These are phyloP conservation scores for Beroe ovata DNA, from an alignment of 37 sponge, comb jelly and placozoan species.

Conservation along the genomic window DNA sequence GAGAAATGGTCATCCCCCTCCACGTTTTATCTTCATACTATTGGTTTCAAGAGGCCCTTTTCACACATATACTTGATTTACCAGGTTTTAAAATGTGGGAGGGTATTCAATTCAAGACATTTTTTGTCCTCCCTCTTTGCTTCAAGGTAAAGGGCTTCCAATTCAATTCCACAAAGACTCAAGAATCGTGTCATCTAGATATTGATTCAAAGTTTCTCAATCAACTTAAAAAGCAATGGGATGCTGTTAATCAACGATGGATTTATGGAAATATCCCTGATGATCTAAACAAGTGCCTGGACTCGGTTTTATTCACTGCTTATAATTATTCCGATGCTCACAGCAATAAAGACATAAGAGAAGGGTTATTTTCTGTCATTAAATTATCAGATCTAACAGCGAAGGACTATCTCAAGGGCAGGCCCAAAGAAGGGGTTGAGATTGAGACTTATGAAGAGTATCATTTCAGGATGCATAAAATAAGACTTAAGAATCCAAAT, in stretches of 20 bases:
- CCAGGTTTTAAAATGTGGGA: not conserved
- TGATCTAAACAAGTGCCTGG: conserved; percentile 4
- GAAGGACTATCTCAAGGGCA: conserved; percentile 68
- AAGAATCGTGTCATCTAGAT: not conserved
- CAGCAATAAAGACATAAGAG: not conserved
- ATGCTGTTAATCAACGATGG: conserved; percentile 28
- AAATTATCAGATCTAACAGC: conserved; percentile 31
- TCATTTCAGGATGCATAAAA: conserved; percentile 44
- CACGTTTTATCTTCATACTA: not conserved
- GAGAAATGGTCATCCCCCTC: not conserved
- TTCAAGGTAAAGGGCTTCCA: not conserved
- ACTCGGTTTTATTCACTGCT: conserved; percentile 25
- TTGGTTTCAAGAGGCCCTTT: conserved; percentile 64
- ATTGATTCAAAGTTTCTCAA: conserved; percentile 23
- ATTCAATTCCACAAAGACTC: not conserved
- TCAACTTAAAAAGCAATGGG: conserved; percentile 59
- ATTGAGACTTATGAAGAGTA: conserved; percentile 67
- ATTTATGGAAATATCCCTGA: conserved; percentile 35
- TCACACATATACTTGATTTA: not conserved
- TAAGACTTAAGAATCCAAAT: conserved; percentile 1
- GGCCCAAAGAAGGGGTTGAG: conserved; percentile 62
- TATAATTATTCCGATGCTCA: not conserved
- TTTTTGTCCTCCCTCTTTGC: not conserved
- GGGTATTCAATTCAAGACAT: conserved; percentile 10
- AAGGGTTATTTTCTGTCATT: not conserved